Evolutionary conservation across 2,888 invertebrate genomes (phyloP), one percentile per base, ranked within the genome.

Genomic region (Hypena proboscidalis): DNA sequence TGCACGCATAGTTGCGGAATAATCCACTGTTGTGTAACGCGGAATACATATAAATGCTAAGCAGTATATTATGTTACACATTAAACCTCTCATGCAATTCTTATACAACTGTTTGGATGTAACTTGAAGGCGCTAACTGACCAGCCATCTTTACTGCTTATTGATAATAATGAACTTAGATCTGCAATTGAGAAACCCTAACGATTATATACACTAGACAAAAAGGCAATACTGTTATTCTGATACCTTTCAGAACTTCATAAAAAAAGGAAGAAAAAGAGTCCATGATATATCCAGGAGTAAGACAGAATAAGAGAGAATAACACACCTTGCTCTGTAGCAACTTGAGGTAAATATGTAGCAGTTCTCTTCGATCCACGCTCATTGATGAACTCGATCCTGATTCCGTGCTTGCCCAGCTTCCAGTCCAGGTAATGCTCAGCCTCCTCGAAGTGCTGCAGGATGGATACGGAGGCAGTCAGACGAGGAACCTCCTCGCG

Each of bases 281-380:
- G n/a, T n/a, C n/a, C n/a, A n/a, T n/a, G n/a, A n/a, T n/a, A n/a
- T 17, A 17, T 17, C 17, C 17, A 17, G 5, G 5, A 17, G 3
- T 5, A 17, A 17, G 5, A 17, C 5, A 17, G 3, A 17, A 17
- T 4, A 17, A 5, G 17, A 7, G 13, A 26, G 14, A 4, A 25
- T 43, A 23, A 51, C 38, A 36, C 53, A 97, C 98, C 99, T 95
- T 99, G 99, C 87, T 99, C 99, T 38, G 95, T 94, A 62, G 99
- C 98, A 66, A 99, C 99, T 92, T 99, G 98, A 37, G 99, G 99
- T 84, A 99, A 92, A 89, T 99, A 99, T 58, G 99, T 99, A 75
- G 99, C 99, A 59, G 98, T 98, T 75, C 98, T 94, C 82, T 97
- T 97, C 71, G 95, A 95, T 57, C 99, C 96, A 74, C 98, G 94